Conservation (phyloP, 2,888 invertebrate genomes). For the Lissonota sp. region DNA sequence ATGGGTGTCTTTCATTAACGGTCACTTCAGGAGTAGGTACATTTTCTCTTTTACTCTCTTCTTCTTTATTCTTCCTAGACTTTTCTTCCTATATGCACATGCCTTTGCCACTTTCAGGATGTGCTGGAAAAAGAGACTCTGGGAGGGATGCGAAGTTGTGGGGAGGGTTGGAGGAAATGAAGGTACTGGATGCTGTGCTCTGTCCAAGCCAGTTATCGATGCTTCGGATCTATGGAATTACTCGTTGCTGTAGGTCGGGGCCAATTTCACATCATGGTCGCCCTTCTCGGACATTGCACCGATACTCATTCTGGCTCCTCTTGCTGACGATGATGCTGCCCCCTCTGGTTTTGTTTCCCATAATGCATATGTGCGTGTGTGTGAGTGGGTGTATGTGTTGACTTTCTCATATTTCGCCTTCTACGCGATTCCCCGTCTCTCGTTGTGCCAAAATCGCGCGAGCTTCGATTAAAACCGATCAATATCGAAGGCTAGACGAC, state of each 20-base stretch:
- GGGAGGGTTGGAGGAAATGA: slow-evolving; percentile 33
- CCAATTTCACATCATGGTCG: slow-evolving; percentile 59
- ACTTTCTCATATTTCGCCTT: slow-evolving; percentile 48
- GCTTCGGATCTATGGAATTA: slow-evolving; percentile 66
- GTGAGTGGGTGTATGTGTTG: neutral
- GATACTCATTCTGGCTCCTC: slow-evolving; percentile 5
- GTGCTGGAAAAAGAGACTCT: neutral
- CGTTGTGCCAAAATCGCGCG: slow-evolving; percentile 33
- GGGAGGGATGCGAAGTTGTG: neutral
- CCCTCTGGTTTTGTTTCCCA: slow-evolving; percentile 1
- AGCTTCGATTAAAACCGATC: slow-evolving; percentile 59
- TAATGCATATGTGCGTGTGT: neutral
- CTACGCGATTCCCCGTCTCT: slow-evolving; percentile 20
- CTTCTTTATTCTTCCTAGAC: slow-evolving; percentile 13
- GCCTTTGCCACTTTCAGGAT: neutral
- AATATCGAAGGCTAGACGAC: slow-evolving; percentile 41
- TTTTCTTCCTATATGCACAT: neutral
- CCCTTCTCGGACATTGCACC: slow-evolving; percentile 61
- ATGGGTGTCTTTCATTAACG: too few relatives aligned
- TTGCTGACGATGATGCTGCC: too few relatives aligned
- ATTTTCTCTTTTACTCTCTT: slow-evolving; percentile 12
- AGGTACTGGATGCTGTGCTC: slow-evolving; percentile 6
- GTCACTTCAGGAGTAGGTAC: slow-evolving; percentile 25
- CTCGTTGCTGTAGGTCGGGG: slow-evolving; percentile 72
- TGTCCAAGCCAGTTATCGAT: slow-evolving; percentile 62